Base-by-base conservation (phyloP, 1,140 invertebrate species). In the Drosophila varians region DNA sequence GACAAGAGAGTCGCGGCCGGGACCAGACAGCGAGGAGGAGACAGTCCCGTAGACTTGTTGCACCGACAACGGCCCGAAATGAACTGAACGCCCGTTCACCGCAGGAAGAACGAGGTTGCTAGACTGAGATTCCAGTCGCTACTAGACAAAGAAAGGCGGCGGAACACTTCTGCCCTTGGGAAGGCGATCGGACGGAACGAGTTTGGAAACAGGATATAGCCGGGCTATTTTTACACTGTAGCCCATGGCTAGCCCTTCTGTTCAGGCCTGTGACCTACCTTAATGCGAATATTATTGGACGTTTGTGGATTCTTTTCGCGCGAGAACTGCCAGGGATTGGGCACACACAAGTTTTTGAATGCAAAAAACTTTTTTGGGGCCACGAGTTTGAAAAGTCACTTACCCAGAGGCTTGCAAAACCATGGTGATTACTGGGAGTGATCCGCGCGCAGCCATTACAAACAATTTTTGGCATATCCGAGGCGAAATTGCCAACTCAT, bases 1-100 rank as follows among this genome's bases (percentile, higher is more conserved):
- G 28, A 9, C 28, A 11, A 43, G n/a, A 14, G 36, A 38, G 14
- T 8, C 38, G 38, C 16, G 19, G 55, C 45, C 19, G 57, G 61
- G 58, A 65, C 70, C 51, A 23, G 38, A 12, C 38, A 60, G 51
- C 52, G 28, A 40, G 38, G 36, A 48, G 42, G 16, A 12, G 14
- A 3, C n/a, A 12, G n/a, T n/a, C n/a, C n/a, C 61, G 45, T 56
- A 61, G 79, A 87, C 83, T 87, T 87, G 82, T 88, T 88, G 82
- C 82, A 87, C 52, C 70, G 74, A 71, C 56, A 57, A 72, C 53
- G 53, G 8, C 56, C 58, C 57, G 75, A 77, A 58, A 54, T 64
- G 45, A 60, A 87, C 82, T 87, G 61, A 88, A 77, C 57, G 69
- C 77, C 28, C 28, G 28, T 31, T 31, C 58, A 75, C 76, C 62